These are phyloP conservation scores for Caenorhabditis imperialis DNA, from an alignment of 2,888 invertebrate genomes.

Conservation along the genomic window DNA sequence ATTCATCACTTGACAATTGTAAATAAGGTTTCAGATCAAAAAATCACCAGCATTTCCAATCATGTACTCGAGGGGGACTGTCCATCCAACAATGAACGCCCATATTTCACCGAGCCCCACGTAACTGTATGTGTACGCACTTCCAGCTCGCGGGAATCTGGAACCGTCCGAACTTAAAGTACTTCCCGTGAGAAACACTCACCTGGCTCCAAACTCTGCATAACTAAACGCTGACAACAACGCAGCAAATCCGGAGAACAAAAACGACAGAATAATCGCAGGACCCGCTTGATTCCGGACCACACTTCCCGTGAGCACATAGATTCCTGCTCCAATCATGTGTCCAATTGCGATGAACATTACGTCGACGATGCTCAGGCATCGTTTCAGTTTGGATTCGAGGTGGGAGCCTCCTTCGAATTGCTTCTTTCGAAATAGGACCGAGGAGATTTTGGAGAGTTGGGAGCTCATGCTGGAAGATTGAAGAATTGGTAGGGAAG, in stretches of 20 bases:
- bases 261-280: conserved; percentile 86
- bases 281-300: conserved; percentile 90
- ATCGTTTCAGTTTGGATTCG: conserved; percentile 54
- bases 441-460: too few relatives aligned
- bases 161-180: conserved; percentile 10
- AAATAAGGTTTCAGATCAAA: neutral
- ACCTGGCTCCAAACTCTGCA: conserved; percentile 80
- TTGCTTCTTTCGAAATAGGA: conserved; percentile 19
- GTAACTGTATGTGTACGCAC: conserved; percentile 88
- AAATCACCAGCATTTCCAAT: conserved; percentile 81
- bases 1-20: too few relatives aligned
- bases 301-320: conserved; percentile 82
- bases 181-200: conserved; percentile 63
- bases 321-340: conserved; percentile 66
- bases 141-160: conserved; percentile 86
- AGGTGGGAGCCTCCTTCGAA: conserved; percentile 40
- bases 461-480: too few relatives aligned
- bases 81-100: conserved; percentile 85
- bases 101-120: conserved; percentile 95
- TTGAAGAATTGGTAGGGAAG: too few relatives aligned
- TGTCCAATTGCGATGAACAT: conserved; percentile 63
- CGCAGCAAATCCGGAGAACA: conserved; percentile 89
- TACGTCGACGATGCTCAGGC: conserved; percentile 55
- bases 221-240: conserved; percentile 86
- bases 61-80: conserved; percentile 83